Percentiles rank a stretch among this genome's conserved stretches.
These are phyloP conservation scores for Zosterops pallidus DNA, from an alignment of 2,113 vertebrate species.

Conservation along the genomic window DNA sequence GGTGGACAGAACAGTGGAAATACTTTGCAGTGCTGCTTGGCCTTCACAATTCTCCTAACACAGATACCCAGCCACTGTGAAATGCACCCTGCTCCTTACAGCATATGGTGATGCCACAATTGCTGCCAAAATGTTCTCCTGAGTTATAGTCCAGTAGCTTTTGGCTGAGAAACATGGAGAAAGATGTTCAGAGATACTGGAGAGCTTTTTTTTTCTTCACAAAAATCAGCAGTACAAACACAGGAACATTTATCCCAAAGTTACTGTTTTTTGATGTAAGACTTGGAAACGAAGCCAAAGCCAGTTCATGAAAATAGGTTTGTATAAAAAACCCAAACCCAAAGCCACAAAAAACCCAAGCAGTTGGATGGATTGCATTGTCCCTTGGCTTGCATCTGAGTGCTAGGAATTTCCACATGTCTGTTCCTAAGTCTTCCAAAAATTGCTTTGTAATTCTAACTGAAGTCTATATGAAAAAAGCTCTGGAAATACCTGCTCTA, in stretches of 20 bases:
- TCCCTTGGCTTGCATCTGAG: background rate
- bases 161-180: background rate
- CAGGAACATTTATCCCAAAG: background rate
- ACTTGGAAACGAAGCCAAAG: background rate
- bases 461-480: background rate
- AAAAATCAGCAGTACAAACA: background rate
- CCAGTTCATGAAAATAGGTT: background rate
- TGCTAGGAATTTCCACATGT: background rate
- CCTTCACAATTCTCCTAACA: background rate
- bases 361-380: background rate
- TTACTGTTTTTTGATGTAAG: background rate
- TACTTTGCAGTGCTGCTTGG: background rate
- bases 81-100: background rate
- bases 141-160: background rate
- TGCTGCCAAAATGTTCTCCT: background rate
- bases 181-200: background rate
- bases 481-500: slow-evolving; percentile 5
- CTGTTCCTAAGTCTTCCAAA: background rate
- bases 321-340: background rate
- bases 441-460: background rate
- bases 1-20: background rate
- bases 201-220: background rate
- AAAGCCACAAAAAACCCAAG: background rate
- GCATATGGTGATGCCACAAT: background rate
- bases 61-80: background rate